These are phyloP conservation scores for Dynastes hyllus DNA, from an alignment of 2,888 invertebrate genomes.

Conservation along the genomic window DNA sequence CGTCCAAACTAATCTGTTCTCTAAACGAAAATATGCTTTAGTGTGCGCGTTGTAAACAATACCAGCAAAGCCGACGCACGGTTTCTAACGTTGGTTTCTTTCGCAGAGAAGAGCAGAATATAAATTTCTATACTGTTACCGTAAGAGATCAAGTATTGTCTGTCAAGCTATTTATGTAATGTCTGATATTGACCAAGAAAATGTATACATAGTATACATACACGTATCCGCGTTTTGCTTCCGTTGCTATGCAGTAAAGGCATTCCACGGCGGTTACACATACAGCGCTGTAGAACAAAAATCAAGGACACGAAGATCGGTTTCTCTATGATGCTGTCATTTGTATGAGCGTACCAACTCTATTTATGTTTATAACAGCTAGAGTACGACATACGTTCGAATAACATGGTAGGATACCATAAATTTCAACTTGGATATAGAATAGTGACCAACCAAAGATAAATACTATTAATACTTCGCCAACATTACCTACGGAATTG, in stretches of 20 bases:
- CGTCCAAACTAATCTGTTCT: constrained; percentile 24
- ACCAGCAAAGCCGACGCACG: constrained; percentile 4
- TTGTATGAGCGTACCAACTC: constrained; percentile 18
- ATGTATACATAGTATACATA: constrained; percentile 29
- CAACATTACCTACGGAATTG: no score
- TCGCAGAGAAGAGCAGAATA: not conserved
- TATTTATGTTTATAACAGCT: constrained; percentile 15
- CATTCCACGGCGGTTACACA: constrained; percentile 51
- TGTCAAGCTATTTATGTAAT: constrained; percentile 40
- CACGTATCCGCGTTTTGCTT: constrained; percentile 46
- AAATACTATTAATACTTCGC: not conserved
- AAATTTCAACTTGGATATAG: not conserved
- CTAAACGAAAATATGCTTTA: constrained; percentile 34
- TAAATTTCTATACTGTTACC: constrained; percentile 12
- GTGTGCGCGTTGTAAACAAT: constrained; percentile 30
- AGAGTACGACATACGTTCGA: not conserved
- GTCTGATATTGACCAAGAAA: constrained; percentile 46
- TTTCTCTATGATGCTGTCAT: constrained; percentile 34
- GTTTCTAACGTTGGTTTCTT: constrained; percentile 15
- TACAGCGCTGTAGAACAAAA: constrained; percentile 34
- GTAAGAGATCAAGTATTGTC: constrained; percentile 26
- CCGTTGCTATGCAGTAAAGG: constrained; percentile 50
- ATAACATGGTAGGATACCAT: constrained; percentile 12
- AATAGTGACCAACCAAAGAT: constrained; percentile 6
- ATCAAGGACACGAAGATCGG: constrained; percentile 49